Conservation (phyloP, 2,113 vertebrate genomes). For the Butastur rufipennis region DNA sequence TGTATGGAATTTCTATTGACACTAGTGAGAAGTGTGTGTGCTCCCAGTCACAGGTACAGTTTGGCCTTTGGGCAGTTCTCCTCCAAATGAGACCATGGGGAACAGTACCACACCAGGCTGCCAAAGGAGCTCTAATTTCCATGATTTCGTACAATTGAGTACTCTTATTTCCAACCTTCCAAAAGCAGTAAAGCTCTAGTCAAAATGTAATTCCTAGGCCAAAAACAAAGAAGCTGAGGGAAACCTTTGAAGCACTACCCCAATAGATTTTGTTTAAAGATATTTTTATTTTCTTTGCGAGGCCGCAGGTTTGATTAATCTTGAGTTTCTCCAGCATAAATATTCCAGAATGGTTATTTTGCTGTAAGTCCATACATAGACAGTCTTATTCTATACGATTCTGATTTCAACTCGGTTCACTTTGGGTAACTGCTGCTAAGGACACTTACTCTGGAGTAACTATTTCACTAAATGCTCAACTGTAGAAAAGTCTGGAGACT, state of each 20-base stretch:
- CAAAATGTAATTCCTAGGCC: not conserved
- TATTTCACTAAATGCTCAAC: not conserved
- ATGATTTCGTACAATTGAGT: not conserved
- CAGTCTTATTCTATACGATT: not conserved
- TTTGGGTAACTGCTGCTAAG: not conserved
- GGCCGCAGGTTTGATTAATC: not conserved
- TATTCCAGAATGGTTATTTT: not conserved
- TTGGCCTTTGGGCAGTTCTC: constrained; percentile 4
- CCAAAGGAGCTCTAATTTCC: not conserved
- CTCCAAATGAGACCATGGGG: not conserved
- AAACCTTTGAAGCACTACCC: not conserved
- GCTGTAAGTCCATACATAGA: not conserved
- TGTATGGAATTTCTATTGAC: constrained; percentile 9
- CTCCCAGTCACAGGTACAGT: not conserved
- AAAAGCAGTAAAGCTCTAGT: not conserved
- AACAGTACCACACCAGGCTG: not conserved
- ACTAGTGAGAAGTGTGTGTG: not conserved
- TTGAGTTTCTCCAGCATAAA: not conserved
- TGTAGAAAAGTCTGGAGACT: not conserved
- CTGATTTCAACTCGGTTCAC: not conserved
- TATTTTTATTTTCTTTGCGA: not conserved
- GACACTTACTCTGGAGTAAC: not conserved
- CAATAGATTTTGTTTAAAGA: not conserved
- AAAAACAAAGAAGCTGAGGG: not conserved
- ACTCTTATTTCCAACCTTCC: not conserved